These are phyloP conservation scores for Melanostoma mellinum DNA, from an alignment of 2,888 invertebrate genomes.

Conservation along the genomic window DNA sequence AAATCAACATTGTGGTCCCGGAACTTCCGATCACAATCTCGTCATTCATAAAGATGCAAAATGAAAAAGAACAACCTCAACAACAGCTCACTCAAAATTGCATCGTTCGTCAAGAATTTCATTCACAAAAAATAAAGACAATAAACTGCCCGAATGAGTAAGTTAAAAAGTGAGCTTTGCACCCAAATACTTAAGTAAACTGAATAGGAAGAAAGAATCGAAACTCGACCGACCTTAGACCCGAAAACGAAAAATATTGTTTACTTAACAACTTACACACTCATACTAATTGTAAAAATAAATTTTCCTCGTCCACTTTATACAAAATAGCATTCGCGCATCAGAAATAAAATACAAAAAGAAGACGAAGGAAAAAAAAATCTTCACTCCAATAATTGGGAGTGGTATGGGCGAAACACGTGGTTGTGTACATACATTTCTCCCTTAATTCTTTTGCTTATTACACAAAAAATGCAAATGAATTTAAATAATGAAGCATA, in stretches of 20 bases:
- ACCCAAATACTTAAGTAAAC: no score
- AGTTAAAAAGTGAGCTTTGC: no score
- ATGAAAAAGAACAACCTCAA: no score
- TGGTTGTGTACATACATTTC: background rate
- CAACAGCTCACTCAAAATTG: no score
- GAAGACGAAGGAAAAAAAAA: background rate
- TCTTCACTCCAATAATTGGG: background rate
- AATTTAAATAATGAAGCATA: constrained; percentile 15
- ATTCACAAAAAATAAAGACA: no score
- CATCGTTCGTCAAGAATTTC: no score
- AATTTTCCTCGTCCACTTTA: background rate
- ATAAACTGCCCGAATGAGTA: no score
- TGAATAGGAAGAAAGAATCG: no score
- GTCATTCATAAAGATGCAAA: no score
- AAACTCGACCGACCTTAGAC: background rate
- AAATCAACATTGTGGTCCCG: no score
- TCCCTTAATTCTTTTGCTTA: background rate
- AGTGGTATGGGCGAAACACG: constrained; percentile 14
- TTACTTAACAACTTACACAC: constrained; percentile 3
- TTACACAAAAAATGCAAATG: constrained; percentile 15
- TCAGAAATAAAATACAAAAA: background rate
- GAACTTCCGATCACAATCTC: no score
- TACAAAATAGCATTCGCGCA: constrained; percentile 5
- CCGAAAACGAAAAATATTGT: constrained; percentile 2
- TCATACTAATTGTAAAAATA: constrained; percentile 23